Evolutionary conservation across 2,797 vertebrate species (phyloP).

Genomic region (Clarias fuscus): DNA sequence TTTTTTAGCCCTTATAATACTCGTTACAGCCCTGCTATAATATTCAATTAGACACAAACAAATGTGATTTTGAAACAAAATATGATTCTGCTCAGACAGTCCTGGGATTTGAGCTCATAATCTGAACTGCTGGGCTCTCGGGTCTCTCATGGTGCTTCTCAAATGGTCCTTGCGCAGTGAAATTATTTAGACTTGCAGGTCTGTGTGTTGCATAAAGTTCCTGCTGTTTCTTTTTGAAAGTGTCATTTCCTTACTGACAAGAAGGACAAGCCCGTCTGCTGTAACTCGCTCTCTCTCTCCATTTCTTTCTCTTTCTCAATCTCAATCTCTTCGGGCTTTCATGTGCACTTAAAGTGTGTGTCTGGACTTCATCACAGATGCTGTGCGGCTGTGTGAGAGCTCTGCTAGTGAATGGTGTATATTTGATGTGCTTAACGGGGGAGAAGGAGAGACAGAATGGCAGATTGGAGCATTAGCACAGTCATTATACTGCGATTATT

Average conservation of each 20-base stretch:
- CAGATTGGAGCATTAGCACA: constrained; percentile 32
- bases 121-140: neutral
- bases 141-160: neutral
- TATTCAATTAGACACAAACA: neutral
- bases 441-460: neutral
- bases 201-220: neutral
- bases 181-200: neutral
- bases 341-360: constrained; percentile 32
- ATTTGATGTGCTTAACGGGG: constrained; percentile 18
- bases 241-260: constrained; percentile 16
- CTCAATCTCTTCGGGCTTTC: constrained; percentile 25
- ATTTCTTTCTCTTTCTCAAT: neutral
- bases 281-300: neutral
- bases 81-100: neutral
- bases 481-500: constrained; percentile 33
- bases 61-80: neutral
- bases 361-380: constrained; percentile 35
- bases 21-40: neutral
- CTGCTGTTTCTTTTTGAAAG: neutral
- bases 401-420: constrained; percentile 20
- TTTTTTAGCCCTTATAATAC: neutral
- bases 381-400: constrained; percentile 16
- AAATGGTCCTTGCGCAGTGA: neutral
- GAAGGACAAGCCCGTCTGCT: neutral
- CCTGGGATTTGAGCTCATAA: constrained; percentile 15